Conservation (phyloP, 2,113 vertebrate genomes). For the Lophochroa leadbeateri region DNA sequence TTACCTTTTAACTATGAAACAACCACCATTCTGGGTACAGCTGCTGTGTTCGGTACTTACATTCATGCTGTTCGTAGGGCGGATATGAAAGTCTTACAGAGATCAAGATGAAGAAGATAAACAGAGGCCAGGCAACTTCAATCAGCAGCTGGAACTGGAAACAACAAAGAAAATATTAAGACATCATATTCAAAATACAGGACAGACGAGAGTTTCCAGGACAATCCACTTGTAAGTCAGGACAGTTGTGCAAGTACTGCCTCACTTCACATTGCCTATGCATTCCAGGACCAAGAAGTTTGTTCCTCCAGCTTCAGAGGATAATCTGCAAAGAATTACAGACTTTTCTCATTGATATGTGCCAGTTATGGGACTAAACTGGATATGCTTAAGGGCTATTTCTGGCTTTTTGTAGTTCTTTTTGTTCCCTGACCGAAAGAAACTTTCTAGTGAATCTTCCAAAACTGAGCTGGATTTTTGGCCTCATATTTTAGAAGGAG, state of each 20-base stretch:
- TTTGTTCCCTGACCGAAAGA: neutral
- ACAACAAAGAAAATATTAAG: conserved; percentile 33
- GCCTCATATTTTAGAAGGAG: neutral
- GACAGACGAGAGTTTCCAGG: neutral
- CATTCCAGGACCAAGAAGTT: neutral
- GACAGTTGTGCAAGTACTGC: neutral
- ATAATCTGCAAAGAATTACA: neutral
- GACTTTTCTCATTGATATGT: neutral
- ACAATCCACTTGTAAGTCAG: neutral
- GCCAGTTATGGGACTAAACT: neutral
- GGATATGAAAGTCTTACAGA: conserved; percentile 91
- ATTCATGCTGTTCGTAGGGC: conserved; percentile 96
- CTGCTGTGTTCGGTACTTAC: conserved; percentile 80
- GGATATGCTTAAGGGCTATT: neutral
- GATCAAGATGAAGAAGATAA: conserved; percentile 98
- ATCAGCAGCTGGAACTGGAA: conserved; percentile 89
- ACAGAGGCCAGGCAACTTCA: conserved; percentile 93
- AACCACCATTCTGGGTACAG: neutral
- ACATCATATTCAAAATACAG: neutral
- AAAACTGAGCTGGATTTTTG: neutral
- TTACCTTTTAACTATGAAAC: neutral
- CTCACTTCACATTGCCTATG: neutral
- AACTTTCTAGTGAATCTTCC: neutral
- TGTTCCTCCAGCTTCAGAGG: neutral
- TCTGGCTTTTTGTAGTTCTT: neutral